Conservation (phyloP, 2,797 vertebrate species). For the Lepus townsendii region DNA sequence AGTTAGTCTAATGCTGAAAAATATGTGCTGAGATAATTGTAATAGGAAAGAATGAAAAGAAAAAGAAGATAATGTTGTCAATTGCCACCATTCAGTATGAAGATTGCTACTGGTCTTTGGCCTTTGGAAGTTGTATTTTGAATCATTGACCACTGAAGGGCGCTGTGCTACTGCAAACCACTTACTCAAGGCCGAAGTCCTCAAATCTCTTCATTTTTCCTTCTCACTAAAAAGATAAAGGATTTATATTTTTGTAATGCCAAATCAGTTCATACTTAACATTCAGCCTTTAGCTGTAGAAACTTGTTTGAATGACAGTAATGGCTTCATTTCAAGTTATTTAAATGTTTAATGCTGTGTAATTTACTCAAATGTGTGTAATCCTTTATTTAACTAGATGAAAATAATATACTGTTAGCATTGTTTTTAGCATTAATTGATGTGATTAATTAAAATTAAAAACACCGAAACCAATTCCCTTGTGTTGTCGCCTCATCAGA, state of each 20-base stretch:
- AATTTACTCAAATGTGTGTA: slow-evolving; percentile 85
- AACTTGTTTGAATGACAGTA: slow-evolving; percentile 87
- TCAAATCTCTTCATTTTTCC: slow-evolving; percentile 75
- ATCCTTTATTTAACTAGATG: slow-evolving; percentile 83
- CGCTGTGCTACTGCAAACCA: slow-evolving; percentile 78
- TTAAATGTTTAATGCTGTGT: slow-evolving; percentile 86
- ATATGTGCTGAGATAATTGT: not conserved
- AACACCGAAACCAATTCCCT: slow-evolving; percentile 38
- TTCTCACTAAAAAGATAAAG: slow-evolving; percentile 81
- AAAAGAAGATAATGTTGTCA: not conserved
- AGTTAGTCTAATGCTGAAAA: not conserved
- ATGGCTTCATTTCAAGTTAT: slow-evolving; percentile 86
- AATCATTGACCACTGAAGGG: slow-evolving; percentile 84
- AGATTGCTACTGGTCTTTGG: slow-evolving; percentile 18
- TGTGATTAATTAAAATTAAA: slow-evolving; percentile 76
- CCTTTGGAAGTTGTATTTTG: slow-evolving; percentile 65
- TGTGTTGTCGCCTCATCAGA: slow-evolving; percentile 52
- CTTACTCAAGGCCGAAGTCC: slow-evolving; percentile 51
- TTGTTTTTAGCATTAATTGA: slow-evolving; percentile 84
- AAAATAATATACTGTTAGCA: slow-evolving; percentile 84
- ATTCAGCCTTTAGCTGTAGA: slow-evolving; percentile 83
- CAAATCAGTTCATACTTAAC: slow-evolving; percentile 85
- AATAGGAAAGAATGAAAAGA: not conserved
- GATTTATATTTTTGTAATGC: slow-evolving; percentile 85
- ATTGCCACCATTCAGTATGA: not conserved